Conservation (phyloP, 2,113 vertebrate genomes). For the Corapipo altera region DNA sequence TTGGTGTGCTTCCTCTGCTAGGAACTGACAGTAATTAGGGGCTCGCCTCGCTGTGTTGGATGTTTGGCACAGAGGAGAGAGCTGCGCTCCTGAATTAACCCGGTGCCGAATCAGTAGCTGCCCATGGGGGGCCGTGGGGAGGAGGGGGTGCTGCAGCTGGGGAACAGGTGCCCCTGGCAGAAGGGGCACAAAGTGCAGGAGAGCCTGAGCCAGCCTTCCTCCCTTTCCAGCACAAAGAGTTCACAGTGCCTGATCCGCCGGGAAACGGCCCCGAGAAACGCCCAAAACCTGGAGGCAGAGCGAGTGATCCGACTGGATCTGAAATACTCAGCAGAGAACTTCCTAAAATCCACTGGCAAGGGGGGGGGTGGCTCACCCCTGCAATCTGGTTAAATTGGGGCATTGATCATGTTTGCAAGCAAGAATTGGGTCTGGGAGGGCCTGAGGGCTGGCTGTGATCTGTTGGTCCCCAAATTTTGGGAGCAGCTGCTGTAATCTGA, state of each 20-base stretch:
- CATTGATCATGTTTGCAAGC: rapidly evolving
- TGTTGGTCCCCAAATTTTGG: not conserved
- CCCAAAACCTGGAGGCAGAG: not conserved
- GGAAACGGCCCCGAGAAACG: rapidly evolving
- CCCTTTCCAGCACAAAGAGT: not conserved
- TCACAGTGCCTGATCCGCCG: rapidly evolving
- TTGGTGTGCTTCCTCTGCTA: constrained; percentile 10
- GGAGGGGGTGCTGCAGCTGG: not conserved
- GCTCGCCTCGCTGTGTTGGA: not conserved
- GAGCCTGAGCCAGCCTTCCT: not conserved
- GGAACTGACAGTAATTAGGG: not conserved
- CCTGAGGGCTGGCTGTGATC: not conserved
- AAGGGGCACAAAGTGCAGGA: not conserved
- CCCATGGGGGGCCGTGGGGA: rapidly evolving
- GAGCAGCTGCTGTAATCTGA: not conserved
- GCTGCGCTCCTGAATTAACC: not conserved
- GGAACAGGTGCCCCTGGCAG: not conserved
- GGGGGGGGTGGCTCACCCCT: not conserved
- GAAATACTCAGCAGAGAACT: not conserved
- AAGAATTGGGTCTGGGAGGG: not conserved
- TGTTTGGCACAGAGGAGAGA: not conserved
- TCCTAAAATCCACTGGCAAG: not conserved
- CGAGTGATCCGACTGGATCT: not conserved
- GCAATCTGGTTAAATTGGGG: not conserved
- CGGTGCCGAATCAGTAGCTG: rapidly evolving